Base-by-base conservation (phyloP, 2,888 invertebrate genomes). In the Rhagonycha fulva region DNA sequence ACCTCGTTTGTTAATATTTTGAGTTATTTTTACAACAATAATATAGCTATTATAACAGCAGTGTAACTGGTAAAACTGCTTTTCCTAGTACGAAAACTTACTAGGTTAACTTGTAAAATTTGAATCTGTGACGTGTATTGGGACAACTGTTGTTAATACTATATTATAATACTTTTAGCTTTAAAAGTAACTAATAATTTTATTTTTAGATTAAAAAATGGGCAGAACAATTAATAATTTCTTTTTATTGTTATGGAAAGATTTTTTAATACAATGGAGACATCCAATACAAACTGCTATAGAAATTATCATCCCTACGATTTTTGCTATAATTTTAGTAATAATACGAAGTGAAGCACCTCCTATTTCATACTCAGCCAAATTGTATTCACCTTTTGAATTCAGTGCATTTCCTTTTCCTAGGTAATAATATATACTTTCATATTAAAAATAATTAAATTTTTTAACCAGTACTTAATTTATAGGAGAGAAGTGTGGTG, bases 201-300 rank as follows among this genome's bases (percentile, higher is more conserved):
- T n/a, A 47, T 47, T 47, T 47, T 47, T 47, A 47, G 47, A 47
- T 7, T n/a, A 47, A 47, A 2, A n/a, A n/a, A 78, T 80, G 80
- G 73, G 72, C 7, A 66, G 62, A 47, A 71, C 76, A 47, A 47
- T 70, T 23, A 69, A 79, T 10, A 82, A 93, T 85, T 93, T 95
- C 84, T 84, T 89, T 19, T 88, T 96, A 78, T 87, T 96, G 78
- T 90, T 94, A 86, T 96, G 95, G 95, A 96, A 96, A 88, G 96
- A 96, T 86, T 94, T 92, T 88, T 87, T 93, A 7, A 90, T 95
- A 69, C 94, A 95, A 88, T 92, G 91, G 89, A 89, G 94, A 78
- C 93, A 93, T 85, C 91, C 91, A 70, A 79, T 90, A 63, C 93
- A 94, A 84, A 92, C 95, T 0, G 68, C 89, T 0, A 84, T 92